Base-by-base conservation (phyloP, 1,140 invertebrate genomes). In the Heterodera schachtii region DNA sequence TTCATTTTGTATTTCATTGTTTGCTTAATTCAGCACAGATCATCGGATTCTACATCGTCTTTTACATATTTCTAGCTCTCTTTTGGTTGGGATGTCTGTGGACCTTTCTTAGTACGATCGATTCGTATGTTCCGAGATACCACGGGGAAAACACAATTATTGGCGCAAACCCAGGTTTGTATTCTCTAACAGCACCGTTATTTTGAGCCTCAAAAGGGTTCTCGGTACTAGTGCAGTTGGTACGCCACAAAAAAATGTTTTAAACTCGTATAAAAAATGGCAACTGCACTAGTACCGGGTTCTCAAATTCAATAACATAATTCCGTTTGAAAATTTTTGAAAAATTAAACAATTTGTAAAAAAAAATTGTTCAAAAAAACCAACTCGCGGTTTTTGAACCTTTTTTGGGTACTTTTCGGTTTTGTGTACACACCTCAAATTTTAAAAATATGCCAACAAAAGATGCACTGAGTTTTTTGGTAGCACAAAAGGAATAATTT, bases 91-190 rank as follows among this genome's bases (percentile, higher is more conserved):
- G 79, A 41, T 90, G 89, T 69, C 75, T 89, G 47, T 75, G 84
- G 13, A 82, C 88, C 52, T 89, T 89, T 82, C 75, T 89, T 1
- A 80, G 77, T n/a, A 90, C 89, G 3, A 78, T 90, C n/a, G 88
- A 89, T 69, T 79, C 78, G 8, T 78, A 87, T 78, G 78, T 88
- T 73, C 88, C 88, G 11, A 82, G 89, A 73, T 89, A 86, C 79
- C 88, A 90, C 69, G 88, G 88, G 31, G 88, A 90, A 70, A 89
- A 89, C 64, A 90, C 88, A 0, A 89, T 89, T 69, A 90, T 89
- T 79, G 88, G 88, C 41, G 83, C 85, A 47, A 90, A 89, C 83
- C 88, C 88, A 41, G 88, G 88, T 90, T 43, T 47, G 79, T 74
- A 31, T 31, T 31, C 31, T 31, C 31, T 31, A 31, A 31, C 31